phyloP scores from a whole-genome alignment of 2,888 invertebrate genomes.

The Latrodectus elegans region DNA sequence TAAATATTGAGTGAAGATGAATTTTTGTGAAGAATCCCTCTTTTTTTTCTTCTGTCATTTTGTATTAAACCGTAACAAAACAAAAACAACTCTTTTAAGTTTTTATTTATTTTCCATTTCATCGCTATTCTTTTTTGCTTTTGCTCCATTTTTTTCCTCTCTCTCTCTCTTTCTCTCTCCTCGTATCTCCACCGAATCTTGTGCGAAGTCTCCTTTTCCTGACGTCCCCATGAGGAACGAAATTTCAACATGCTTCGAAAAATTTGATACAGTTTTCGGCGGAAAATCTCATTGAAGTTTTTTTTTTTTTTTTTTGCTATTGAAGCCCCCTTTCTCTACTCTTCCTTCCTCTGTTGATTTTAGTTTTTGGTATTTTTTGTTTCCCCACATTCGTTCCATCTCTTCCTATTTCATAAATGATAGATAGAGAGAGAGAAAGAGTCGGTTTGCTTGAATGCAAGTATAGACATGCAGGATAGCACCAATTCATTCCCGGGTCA shows the following conservation, averaged over 20 bases:
- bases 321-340: neutral
- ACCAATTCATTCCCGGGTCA: neutral
- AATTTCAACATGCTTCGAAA: slow-evolving; percentile 62
- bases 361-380: neutral
- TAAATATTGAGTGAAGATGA: neutral
- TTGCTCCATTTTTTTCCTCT: neutral
- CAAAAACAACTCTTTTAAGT: slow-evolving; percentile 48
- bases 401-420: slow-evolving; percentile 56
- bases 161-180: slow-evolving; percentile 10
- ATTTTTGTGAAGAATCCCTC: slow-evolving; percentile 1
- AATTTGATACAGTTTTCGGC: slow-evolving; percentile 62
- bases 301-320: slow-evolving; percentile 42
- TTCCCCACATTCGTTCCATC: neutral
- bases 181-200: neutral
- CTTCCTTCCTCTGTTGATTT: neutral
- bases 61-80: slow-evolving; percentile 48
- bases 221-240: slow-evolving; percentile 26
- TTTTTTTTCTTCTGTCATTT: slow-evolving; percentile 11
- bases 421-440: slow-evolving; percentile 9
- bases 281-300: slow-evolving; percentile 60
- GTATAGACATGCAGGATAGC: slow-evolving; percentile 15
- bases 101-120: slow-evolving; percentile 63
- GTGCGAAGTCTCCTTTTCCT: neutral
- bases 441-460: slow-evolving; percentile 6
- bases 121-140: slow-evolving; percentile 1